A percentile compares a stretch with the other conserved stretches of the same genome.
These are phyloP conservation scores for Drosophila equinoxialis DNA, from an alignment of 1,140 invertebrate genomes.

Conservation along the genomic window DNA sequence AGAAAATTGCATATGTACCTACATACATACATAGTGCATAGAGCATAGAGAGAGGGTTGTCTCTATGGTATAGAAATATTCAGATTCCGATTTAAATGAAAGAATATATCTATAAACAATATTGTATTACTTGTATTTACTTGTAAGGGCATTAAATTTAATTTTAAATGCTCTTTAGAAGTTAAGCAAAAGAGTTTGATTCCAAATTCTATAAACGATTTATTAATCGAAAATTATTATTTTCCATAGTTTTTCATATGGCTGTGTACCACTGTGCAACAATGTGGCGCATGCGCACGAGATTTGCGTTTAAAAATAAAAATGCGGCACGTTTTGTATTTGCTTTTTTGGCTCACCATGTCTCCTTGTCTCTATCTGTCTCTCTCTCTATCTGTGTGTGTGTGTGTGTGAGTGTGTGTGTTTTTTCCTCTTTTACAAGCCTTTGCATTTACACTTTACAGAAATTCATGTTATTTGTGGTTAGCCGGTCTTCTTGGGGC, in stretches of 20 bases:
- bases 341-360: slow-evolving; percentile 43
- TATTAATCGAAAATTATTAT: too few relatives aligned
- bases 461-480: slow-evolving; percentile 4
- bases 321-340: slow-evolving; percentile 76
- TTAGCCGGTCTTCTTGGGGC: background rate
- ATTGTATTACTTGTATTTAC: too few relatives aligned
- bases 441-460: slow-evolving; percentile 20
- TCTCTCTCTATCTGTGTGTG: slow-evolving; percentile 8
- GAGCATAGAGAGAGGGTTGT: too few relatives aligned
- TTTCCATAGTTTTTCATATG: background rate
- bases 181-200: too few relatives aligned
- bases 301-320: slow-evolving; percentile 77
- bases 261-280: slow-evolving; percentile 36
- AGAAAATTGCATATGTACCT: slow-evolving; percentile 5
- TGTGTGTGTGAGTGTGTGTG: background rate
- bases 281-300: slow-evolving; percentile 70
- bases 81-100: too few relatives aligned
- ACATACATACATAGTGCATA: background rate
- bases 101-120: too few relatives aligned
- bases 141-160: too few relatives aligned
- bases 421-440: slow-evolving; percentile 9
- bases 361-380: background rate
- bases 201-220: too few relatives aligned
- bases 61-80: too few relatives aligned
- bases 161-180: too few relatives aligned